These are phyloP conservation scores for Chouioia cunea DNA, from an alignment of 2,888 invertebrate genomes.

Conservation along the genomic window DNA sequence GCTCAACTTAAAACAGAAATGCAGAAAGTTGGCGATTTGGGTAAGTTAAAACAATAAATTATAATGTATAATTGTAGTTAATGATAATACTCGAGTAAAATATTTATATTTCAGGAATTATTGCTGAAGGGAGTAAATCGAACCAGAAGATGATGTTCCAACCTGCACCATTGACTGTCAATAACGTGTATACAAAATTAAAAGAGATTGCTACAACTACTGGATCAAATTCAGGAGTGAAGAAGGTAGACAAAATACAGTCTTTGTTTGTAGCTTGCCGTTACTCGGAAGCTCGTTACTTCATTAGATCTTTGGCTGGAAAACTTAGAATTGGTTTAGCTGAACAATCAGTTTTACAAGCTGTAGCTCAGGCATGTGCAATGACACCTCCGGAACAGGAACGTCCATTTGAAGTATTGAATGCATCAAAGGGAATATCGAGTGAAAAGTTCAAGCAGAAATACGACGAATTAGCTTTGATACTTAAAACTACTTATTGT, in stretches of 20 bases:
- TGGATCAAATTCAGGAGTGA: constrained; percentile 81
- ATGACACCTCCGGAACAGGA: constrained; percentile 81
- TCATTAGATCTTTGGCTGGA: constrained; percentile 91
- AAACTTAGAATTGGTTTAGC: constrained; percentile 97
- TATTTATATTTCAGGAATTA: constrained; percentile 64
- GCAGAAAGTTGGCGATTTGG: constrained; percentile 86
- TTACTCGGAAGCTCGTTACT: constrained; percentile 87
- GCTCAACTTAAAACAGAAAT: constrained; percentile 85
- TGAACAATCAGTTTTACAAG: constrained; percentile 90
- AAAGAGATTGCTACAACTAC: constrained; percentile 89
- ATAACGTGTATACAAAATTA: constrained; percentile 84
- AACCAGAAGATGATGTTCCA: constrained; percentile 91
- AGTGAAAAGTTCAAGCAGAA: constrained; percentile 80
- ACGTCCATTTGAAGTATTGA: constrained; percentile 74
- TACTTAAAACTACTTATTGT: constrained; percentile 93
- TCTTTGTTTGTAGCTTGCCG: constrained; percentile 93
- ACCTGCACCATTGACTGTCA: constrained; percentile 82
- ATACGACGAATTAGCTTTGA: constrained; percentile 80
- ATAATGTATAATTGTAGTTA: too few species aligned
- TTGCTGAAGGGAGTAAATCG: constrained; percentile 87
- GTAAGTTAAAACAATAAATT: constrained; percentile 63
- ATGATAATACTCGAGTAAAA: too few species aligned
- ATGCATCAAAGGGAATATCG: constrained; percentile 75
- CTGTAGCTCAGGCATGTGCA: constrained; percentile 88
- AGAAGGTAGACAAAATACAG: constrained; percentile 93